Base-by-base conservation (phyloP, 2,888 invertebrate species). In the Psylliodes chrysocephalus region DNA sequence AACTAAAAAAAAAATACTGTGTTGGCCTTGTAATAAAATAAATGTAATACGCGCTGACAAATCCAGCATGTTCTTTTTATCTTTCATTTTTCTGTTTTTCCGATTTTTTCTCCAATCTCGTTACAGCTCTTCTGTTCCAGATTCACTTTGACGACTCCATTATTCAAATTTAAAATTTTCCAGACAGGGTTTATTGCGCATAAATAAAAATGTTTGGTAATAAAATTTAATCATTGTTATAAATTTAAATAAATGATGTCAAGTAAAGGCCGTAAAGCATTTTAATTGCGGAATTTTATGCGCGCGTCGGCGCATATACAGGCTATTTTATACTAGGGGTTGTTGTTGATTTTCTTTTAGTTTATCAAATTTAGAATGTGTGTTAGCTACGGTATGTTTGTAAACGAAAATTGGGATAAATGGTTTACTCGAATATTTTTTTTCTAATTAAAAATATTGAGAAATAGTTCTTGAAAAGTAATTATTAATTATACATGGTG, bases 121-220 rank as follows among this genome's bases (percentile, higher is more conserved):
- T 53, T 8, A 8, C 12, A 8, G 8, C 8, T 22, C 28, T 14
- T 28, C 28, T 44, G 19, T 33, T 33, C 30, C 14, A 22, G 14
- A 15, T 55, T 33, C 44, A 30, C 18, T 46, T 60, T 61, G 61
- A 61, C 53, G 49, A 61, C 40, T 55, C 15, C 12, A 53, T 60
- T 54, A 60, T 52, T 60, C 28, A 47, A 60, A 60, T 46, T 55
- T 47, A 40, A 40, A 55, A 55, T 55, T 46, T 47, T 10, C 53
- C 47, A 46, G 47, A 53, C 54, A 38, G 40, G 2, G 30, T 61
- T 61, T 55, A 54, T 47, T 47, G 54, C 54, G 40, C 47, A 55
- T 61, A 61, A 61, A 61, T 61, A 61, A 54, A 61, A 61, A 61
- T 61, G 61, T 53, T 52, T 35, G 42, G 49, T 61, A 49, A 61